These are phyloP conservation scores for Ceratothoa steindachneri DNA, from an alignment of 2,888 invertebrate genomes.

Conservation along the genomic window DNA sequence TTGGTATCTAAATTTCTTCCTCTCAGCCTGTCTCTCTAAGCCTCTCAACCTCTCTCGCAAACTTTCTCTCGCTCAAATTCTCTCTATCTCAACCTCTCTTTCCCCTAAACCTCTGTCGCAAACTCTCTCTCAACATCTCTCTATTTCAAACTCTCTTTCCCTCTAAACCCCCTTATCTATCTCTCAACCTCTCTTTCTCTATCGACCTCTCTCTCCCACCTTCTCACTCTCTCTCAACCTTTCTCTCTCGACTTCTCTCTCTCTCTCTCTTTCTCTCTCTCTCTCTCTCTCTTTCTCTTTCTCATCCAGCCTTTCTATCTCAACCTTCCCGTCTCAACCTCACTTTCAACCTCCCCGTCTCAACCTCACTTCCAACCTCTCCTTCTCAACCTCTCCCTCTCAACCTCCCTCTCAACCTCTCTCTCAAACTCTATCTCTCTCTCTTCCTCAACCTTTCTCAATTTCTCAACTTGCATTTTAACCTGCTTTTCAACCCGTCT, in stretches of 20 bases:
- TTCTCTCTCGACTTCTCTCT: background rate
- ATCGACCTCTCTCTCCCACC: background rate
- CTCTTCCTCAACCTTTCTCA: no score
- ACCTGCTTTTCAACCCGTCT: no score
- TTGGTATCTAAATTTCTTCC: background rate
- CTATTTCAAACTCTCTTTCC: background rate
- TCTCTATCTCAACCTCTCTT: background rate
- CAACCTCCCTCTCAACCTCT: no score
- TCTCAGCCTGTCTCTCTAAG: background rate
- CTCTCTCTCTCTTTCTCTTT: background rate
- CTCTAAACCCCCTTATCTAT: constrained; percentile 1
- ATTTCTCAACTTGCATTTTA: no score
- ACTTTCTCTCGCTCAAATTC: background rate
- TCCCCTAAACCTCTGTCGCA: background rate
- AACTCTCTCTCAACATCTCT: background rate
- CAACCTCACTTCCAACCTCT: no score
- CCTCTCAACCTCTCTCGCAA: background rate
- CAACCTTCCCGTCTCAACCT: background rate
- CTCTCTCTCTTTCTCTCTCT: constrained; percentile 5
- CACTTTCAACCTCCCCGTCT: background rate
- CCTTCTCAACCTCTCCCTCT: no score
- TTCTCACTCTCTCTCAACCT: no score
- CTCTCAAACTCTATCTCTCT: no score
- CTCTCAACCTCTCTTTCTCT: constrained; percentile 12
- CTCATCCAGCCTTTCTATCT: background rate